Percentiles rank a stretch among this genome's conserved stretches.
phyloP scores from a whole-genome alignment of 2,888 invertebrate genomes.

The Brachypalpus laphriformis region DNA sequence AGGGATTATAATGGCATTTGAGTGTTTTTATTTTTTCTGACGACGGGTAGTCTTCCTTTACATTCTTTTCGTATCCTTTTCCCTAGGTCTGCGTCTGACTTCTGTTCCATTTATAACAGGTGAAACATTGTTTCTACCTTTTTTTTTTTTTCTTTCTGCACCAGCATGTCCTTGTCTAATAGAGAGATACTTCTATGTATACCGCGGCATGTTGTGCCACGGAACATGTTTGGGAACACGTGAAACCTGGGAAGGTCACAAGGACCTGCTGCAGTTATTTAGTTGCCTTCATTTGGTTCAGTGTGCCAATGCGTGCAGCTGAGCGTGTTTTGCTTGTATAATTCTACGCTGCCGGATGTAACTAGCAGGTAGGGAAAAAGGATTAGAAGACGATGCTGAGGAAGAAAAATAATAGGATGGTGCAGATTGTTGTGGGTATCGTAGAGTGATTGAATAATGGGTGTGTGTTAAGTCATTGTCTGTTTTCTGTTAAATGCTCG shows the following conservation, averaged over 20 bases:
- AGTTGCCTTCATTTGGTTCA: conserved; percentile 45
- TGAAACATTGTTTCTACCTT: conserved; percentile 40
- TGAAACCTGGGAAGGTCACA: conserved; percentile 50
- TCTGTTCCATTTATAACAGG: conserved; percentile 58
- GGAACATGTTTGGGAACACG: conserved; percentile 47
- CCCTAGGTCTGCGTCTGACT: conserved; percentile 49
- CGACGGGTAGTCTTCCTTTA: too few species aligned
- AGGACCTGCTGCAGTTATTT: conserved; percentile 16
- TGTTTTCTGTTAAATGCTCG: too few species aligned
- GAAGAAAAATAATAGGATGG: background rate
- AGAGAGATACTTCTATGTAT: conserved; percentile 9
- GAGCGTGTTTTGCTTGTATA: conserved; percentile 25
- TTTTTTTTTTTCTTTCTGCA: background rate
- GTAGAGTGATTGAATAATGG: background rate
- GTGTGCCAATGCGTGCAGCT: conserved; percentile 46
- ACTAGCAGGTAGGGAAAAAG: background rate
- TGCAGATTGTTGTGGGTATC: background rate
- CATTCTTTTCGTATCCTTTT: conserved; percentile 2
- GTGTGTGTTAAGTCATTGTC: background rate
- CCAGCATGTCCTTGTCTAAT: conserved; percentile 42
- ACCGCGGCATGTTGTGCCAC: conserved; percentile 28
- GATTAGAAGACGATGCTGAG: conserved; percentile 1
- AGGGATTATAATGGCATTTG: conserved; percentile 21
- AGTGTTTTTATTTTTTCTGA: conserved; percentile 11
- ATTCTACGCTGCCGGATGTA: conserved; percentile 6